Evolutionary conservation across 1,140 invertebrate species (phyloP).

Genomic region (Megalonaias nervosa): DNA sequence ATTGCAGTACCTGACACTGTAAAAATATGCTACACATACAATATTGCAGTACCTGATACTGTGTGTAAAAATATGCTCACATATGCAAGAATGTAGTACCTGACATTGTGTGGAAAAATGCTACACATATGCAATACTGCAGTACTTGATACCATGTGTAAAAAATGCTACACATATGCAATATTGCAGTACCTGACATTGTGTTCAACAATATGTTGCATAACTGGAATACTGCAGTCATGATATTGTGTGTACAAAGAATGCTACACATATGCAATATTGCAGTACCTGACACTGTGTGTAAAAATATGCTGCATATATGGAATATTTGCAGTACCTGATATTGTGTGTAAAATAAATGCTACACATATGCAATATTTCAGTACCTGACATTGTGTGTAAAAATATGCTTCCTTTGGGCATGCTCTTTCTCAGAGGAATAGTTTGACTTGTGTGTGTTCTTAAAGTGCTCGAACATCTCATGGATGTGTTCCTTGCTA

Average conservation of each 20-base stretch:
- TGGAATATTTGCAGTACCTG: too few relatives aligned
- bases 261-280: neutral
- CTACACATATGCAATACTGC: too few relatives aligned
- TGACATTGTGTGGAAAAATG: too few relatives aligned
- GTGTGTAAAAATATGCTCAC: too few relatives aligned
- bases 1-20: neutral
- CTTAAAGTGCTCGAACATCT: constrained; percentile 86
- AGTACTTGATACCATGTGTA: constrained; percentile 2
- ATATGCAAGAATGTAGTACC: too few relatives aligned
- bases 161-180: neutral
- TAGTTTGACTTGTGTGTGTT: constrained; percentile 83
- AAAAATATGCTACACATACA: neutral
- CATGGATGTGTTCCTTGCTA: constrained; percentile 81
- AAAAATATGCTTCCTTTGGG: constrained; percentile 84
- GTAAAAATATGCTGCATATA: too few relatives aligned
- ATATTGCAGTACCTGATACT: too few relatives aligned
- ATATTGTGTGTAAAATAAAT: neutral
- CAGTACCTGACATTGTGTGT: constrained; percentile 83
- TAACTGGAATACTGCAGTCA: too few relatives aligned
- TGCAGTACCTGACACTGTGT: constrained; percentile 27
- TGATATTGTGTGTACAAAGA: neutral
- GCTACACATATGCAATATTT: neutral
- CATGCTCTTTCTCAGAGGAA: constrained; percentile 77
- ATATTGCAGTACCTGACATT: too few relatives aligned
- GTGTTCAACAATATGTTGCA: too few relatives aligned